Evolutionary conservation across 2,113 vertebrate genomes (phyloP).

Genomic region (Lynx canadensis): DNA sequence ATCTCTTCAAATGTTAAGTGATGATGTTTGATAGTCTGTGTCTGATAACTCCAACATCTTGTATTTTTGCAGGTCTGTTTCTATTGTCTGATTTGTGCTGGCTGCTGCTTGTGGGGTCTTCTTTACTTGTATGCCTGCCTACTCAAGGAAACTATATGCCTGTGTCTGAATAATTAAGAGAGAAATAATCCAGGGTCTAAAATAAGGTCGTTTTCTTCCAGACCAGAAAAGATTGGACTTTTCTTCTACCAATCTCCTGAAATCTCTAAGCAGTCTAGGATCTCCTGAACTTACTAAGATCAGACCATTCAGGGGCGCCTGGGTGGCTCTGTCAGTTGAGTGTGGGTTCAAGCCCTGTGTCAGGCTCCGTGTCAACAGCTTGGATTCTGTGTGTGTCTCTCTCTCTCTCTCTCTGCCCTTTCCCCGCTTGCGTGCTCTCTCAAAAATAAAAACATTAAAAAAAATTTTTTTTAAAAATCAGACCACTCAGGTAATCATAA

Average conservation of each 20-base stretch:
- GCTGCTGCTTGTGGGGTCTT: background rate
- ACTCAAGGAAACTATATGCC: background rate
- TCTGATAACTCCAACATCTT: background rate
- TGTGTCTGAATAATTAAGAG: background rate
- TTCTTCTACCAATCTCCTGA: background rate
- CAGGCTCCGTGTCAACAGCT: no score
- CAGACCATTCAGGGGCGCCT: background rate
- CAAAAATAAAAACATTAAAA: no score
- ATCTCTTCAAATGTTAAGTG: background rate
- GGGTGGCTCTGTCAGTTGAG: no score
- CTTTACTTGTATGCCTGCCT: background rate
- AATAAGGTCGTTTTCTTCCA: background rate
- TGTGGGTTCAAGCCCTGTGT: no score
- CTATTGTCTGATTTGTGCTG: background rate
- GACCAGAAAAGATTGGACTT: background rate
- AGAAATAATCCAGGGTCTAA: background rate
- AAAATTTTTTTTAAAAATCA: background rate
- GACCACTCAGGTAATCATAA: background rate
- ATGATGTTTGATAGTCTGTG: background rate
- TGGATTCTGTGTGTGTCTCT: no score
- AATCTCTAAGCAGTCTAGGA: background rate
- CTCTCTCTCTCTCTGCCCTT: no score
- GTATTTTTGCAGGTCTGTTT: background rate
- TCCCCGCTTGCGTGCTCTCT: no score
- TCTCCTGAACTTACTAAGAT: background rate